phyloP scores from a whole-genome alignment of 1,140 invertebrate species.

The Ooceraea biroi region DNA sequence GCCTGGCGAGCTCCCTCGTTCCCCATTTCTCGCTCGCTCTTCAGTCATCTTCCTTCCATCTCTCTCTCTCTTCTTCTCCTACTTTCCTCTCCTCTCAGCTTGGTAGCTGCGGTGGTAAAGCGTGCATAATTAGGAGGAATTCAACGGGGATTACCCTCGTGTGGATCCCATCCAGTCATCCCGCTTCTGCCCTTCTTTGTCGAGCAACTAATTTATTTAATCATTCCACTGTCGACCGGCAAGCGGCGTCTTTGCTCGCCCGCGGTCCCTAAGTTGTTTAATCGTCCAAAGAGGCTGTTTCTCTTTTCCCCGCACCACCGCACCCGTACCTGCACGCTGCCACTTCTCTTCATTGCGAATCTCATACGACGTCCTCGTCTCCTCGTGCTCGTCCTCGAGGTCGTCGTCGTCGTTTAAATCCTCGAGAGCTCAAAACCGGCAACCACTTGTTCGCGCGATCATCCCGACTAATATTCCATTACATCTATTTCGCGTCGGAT shows the following conservation, averaged over 20 bases:
- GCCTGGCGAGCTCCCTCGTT: conserved; percentile 51
- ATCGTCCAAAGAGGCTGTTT: conserved; percentile 79
- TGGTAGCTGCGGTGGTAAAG: conserved; percentile 83
- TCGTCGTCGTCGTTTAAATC: conserved; percentile 60
- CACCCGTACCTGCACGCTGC: conserved; percentile 14
- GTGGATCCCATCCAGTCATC: conserved; percentile 84
- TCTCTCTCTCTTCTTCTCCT: conserved; percentile 10
- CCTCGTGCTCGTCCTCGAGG: conserved; percentile 4
- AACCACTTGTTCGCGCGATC: conserved; percentile 16
- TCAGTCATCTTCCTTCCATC: conserved; percentile 20
- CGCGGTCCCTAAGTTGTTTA: conserved; percentile 77
- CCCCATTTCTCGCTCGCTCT: background rate
- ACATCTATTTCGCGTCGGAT: background rate
- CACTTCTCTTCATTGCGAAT: conserved; percentile 57
- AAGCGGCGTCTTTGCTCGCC: conserved; percentile 80
- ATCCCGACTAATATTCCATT: conserved; percentile 18
- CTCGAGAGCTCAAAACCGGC: conserved; percentile 34
- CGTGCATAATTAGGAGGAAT: conserved; percentile 86
- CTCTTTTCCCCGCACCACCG: conserved; percentile 62
- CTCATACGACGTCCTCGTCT: conserved; percentile 33
- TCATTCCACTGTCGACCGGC: conserved; percentile 80
- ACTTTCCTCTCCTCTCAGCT: conserved; percentile 57
- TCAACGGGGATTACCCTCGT: conserved; percentile 84
- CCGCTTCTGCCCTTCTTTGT: conserved; percentile 82
- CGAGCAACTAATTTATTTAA: conserved; percentile 85